phyloP scores from a whole-genome alignment of 2,113 vertebrate species.

The Elgaria multicarinata region DNA sequence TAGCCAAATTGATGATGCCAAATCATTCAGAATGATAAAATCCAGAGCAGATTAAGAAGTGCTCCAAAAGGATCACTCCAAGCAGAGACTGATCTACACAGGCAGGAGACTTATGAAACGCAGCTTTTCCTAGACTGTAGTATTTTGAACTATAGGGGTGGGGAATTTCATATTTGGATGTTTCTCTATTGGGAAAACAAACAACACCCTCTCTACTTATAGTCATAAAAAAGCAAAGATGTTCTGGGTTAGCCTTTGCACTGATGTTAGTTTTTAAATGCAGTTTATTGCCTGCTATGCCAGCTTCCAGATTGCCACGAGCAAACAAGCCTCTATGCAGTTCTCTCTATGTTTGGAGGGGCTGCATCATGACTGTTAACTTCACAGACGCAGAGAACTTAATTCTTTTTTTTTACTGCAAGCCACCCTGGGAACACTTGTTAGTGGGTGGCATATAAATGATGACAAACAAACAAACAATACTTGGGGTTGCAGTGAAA shows the following conservation, averaged over 20 bases:
- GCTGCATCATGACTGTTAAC: not conserved
- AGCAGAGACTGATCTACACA: not conserved
- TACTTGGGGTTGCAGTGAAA: not conserved
- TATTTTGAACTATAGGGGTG: no score
- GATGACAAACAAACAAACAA: not conserved
- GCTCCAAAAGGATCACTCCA: not conserved
- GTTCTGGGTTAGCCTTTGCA: not conserved
- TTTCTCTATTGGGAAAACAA: not conserved
- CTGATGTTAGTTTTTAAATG: not conserved
- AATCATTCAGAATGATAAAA: not conserved
- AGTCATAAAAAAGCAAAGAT: no score
- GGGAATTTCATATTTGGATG: not conserved
- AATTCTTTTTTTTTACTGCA: no score
- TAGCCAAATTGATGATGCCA: not conserved
- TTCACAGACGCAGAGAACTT: no score
- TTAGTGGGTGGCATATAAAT: no score
- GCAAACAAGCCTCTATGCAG: not conserved
- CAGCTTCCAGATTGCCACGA: not conserved
- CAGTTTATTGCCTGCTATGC: not conserved
- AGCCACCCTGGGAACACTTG: no score
- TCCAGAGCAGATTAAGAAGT: not conserved
- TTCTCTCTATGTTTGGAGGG: not conserved
- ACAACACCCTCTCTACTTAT: not conserved
- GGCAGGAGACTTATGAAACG: not conserved
- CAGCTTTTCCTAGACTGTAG: no score